Conservation (phyloP, 2,113 vertebrate genomes). For the Gasterosteus aculeatus region DNA sequence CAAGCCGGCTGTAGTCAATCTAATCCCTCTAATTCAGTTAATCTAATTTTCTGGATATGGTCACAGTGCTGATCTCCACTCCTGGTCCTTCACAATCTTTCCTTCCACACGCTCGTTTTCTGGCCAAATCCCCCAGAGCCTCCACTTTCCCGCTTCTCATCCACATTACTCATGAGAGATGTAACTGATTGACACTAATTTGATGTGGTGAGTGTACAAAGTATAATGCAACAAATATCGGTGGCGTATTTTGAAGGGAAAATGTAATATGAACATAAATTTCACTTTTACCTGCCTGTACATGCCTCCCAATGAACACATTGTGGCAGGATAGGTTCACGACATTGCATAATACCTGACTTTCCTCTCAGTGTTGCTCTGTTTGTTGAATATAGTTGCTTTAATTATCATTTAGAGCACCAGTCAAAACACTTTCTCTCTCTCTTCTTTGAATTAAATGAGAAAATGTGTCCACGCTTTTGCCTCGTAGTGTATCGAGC, state of each 20-base stretch:
- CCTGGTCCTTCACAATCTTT: slow-evolving; percentile 43
- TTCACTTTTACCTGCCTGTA: background rate
- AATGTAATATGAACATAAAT: background rate
- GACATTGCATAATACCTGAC: background rate
- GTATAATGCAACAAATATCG: background rate
- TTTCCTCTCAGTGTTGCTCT: slow-evolving; percentile 19
- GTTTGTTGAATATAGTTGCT: slow-evolving; percentile 12
- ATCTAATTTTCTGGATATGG: slow-evolving; percentile 73
- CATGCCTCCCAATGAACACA: background rate
- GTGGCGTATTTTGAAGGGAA: background rate
- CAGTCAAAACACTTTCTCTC: background rate
- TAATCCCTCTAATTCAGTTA: slow-evolving; percentile 78
- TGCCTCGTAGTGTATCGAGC: background rate
- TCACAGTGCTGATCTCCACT: slow-evolving; percentile 63
- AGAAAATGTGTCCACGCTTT: no score
- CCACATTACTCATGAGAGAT: slow-evolving; percentile 11
- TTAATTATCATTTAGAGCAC: slow-evolving; percentile 20
- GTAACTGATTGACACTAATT: slow-evolving; percentile 31
- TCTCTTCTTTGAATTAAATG: no score
- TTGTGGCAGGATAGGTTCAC: slow-evolving; percentile 12
- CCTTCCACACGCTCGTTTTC: slow-evolving; percentile 38
- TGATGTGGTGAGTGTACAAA: slow-evolving; percentile 27
- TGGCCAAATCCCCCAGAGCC: slow-evolving; percentile 41
- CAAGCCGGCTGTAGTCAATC: slow-evolving; percentile 67
- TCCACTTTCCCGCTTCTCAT: slow-evolving; percentile 31